Evolutionary conservation across 2,113 vertebrate genomes (phyloP).

Genomic region (Ariopsis seemanni): DNA sequence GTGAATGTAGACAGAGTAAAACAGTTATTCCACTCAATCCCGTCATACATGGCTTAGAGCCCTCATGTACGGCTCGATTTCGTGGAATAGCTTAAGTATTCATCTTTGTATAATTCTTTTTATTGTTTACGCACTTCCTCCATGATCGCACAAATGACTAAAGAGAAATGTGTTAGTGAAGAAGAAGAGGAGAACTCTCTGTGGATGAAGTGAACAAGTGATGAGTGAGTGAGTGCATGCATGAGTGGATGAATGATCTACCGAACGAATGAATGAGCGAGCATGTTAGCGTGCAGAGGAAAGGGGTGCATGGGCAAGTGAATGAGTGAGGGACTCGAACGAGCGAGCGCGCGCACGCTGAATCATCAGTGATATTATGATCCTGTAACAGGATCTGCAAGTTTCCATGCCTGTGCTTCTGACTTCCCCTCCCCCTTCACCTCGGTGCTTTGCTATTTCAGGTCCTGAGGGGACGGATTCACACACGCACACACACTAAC

Average conservation of each 20-base stretch:
- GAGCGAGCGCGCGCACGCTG: constrained; percentile 27
- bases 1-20: no score
- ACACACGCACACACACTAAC: constrained; percentile 34
- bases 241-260: neutral
- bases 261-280: neutral
- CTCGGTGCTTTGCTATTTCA: constrained; percentile 57
- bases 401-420: constrained; percentile 59
- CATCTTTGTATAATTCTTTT: neutral
- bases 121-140: neutral
- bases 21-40: no score
- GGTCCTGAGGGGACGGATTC: constrained; percentile 57
- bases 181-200: neutral
- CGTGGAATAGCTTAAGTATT: no score
- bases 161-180: neutral
- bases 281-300: neutral
- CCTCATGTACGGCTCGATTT: no score
- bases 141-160: neutral
- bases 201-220: neutral
- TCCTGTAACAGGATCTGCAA: constrained; percentile 59
- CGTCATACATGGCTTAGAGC: no score
- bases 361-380: constrained; percentile 60
- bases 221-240: neutral
- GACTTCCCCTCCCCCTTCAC: constrained; percentile 56
- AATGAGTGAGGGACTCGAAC: constrained; percentile 3
- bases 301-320: constrained; percentile 20